Base-by-base conservation (phyloP, 2,113 vertebrate genomes). In the Tachuris rubrigastra region DNA sequence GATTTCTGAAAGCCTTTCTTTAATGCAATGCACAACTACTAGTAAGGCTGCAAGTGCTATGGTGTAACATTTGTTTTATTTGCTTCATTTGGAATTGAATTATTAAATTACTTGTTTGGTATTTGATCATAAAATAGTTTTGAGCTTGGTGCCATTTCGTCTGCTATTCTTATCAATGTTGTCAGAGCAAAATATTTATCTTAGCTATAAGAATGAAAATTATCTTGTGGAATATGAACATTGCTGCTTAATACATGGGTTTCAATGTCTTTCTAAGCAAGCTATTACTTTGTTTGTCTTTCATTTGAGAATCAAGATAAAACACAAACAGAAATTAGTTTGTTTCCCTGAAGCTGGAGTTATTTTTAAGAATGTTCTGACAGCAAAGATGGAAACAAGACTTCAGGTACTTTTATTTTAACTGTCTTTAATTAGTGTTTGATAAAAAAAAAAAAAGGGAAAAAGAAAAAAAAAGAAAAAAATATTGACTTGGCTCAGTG, bases 151-250 rank as follows among this genome's bases (percentile, higher is more conserved):
- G 74, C 23, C 25, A 76, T 92, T 92, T 85, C 59, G 37, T 91
- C 62, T 89, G 53, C 15, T 76, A 30, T 62, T 91, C 60, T 90
- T 85, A 75, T 62, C 52, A 79, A 72, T 33, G 30, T 20, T 89
- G 60, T 73, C 69, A 65, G 1, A 6, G 47, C 35, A 81, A 69
- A 78, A 93, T 68, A 68, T 93, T 93, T 93, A 31, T 93, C 28
- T 93, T 89, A 85, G 44, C 47, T 68, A 66, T 58, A 39, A 89
- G 67, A 95, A 82, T 81, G 33, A 50, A 95, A 93, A 96, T 91
- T 82, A 89, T 79, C 62, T 58, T 87, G 74, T 76, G 33, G 78
- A 90, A 93, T 95, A 76, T 52, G 74, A 91, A 67, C 15, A 80
- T 90, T 95, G 74, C 71, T 83, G 39, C 46, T 72, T 91, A 89